Evolutionary conservation across 2,888 invertebrate species (phyloP).

Genomic region (Diabrotica balteata): DNA sequence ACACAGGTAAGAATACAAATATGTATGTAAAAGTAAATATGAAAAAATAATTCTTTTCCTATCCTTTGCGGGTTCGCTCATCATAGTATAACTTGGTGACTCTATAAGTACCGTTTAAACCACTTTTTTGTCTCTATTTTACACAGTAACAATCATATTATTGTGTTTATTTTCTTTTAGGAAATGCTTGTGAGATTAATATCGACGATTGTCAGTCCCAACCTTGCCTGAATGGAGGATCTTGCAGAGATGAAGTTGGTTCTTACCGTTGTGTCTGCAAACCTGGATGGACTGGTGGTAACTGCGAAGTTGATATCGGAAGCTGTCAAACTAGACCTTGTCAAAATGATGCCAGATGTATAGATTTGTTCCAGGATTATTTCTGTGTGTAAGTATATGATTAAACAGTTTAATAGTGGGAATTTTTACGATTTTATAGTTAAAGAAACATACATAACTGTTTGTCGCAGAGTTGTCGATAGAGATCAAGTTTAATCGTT

Average conservation of each 20-base stretch:
- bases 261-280: slow-evolving; percentile 83
- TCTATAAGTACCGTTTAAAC: no score
- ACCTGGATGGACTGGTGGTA: slow-evolving; percentile 85
- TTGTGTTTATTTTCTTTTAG: slow-evolving; percentile 53
- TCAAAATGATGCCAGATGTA: slow-evolving; percentile 90
- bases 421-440: neutral
- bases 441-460: neutral
- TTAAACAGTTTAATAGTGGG: no score
- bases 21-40: no score
- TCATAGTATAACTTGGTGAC: no score
- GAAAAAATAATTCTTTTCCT: no score
- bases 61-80: no score
- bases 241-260: slow-evolving; percentile 85
- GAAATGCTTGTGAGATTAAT: slow-evolving; percentile 83
- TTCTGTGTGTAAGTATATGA: slow-evolving; percentile 80
- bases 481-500: no score
- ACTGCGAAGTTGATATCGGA: slow-evolving; percentile 88
- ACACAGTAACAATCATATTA: neutral
- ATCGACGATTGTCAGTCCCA: slow-evolving; percentile 85
- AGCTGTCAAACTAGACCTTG: slow-evolving; percentile 88
- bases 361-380: slow-evolving; percentile 89
- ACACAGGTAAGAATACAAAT: slow-evolving; percentile 68
- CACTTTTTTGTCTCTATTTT: no score
- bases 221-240: slow-evolving; percentile 89
- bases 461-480: no score